Evolutionary conservation across 1,140 invertebrate genomes (phyloP), one percentile per base, ranked within the genome.

Genomic region (Asobara japonica): DNA sequence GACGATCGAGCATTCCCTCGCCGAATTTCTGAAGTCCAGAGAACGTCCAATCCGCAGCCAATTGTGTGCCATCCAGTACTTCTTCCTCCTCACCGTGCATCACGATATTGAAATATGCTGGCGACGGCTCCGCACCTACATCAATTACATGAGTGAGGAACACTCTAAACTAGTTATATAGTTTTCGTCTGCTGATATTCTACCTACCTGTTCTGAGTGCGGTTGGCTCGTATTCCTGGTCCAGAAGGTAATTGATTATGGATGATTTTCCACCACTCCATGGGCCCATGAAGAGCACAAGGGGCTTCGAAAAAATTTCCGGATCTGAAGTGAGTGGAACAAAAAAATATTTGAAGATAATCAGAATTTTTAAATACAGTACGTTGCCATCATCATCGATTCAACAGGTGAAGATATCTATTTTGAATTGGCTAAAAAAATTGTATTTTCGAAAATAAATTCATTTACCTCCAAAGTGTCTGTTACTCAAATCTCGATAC

Each of bases 251-350:
- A 87, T 98, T 98, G 64, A 98, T 92, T 74, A 98, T 96, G 8
- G 95, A 94, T 3, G 96, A 97, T 88, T 98, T 98, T 76, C 97
- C 97, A 74, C 96, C 95, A 79, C 95, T 97, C 95, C 96, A 98
- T 22, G 96, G 96, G 36, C 97, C 96, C 93, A 98, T 94, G 79
- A 98, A 96, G 0, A 98, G 86, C 48, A 98, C 90, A 80, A 98
- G 87, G 7, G 97, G 96, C 83, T 97, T 98, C 0, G 95, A 96
- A 86, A 97, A 97, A 82, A 98, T 97, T 90, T 98, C 96, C 6
- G 95, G 93, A 89, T 98, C 96, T 92, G 75, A 80, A 82, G 78
- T 74, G 71, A 68, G 72, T 64, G 16, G 18, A 72, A 70, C 67
- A 65, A 4, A 56, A 41, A 77, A 61, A n/a, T 27, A n/a, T n/a